A percentile compares a stretch with the other conserved stretches of the same genome.
Evolutionary conservation across 2,888 invertebrate species (phyloP).

Genomic region (Nephrotoma flavescens): DNA sequence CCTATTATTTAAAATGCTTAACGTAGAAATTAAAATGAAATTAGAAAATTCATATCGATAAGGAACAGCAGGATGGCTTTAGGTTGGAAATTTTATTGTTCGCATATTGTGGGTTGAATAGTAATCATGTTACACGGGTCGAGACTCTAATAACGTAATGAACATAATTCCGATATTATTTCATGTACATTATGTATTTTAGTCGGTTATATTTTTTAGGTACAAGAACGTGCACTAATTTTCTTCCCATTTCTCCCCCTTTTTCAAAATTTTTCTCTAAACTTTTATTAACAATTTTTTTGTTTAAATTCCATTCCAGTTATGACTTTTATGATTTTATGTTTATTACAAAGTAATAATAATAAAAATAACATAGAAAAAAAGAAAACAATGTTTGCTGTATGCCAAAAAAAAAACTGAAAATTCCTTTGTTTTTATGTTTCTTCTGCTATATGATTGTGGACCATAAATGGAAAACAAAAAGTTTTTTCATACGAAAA

Average conservation of each 20-base stretch:
- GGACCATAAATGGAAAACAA: not conserved
- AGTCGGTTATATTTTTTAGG: not conserved
- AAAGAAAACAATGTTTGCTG: not conserved
- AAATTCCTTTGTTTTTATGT: not conserved
- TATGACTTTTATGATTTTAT: not conserved
- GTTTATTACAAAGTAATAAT: not conserved
- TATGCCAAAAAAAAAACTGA: not conserved
- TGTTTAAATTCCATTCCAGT: not conserved
- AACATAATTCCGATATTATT: not conserved
- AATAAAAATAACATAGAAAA: not conserved
- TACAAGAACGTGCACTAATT: not conserved
- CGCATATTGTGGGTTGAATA: not conserved
- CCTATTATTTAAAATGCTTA: not conserved
- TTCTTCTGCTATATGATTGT: not conserved
- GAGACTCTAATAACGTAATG: not conserved
- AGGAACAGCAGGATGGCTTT: not conserved
- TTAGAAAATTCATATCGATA: not conserved
- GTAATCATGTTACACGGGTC: not conserved
- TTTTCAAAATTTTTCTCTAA: not conserved
- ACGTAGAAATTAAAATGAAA: not conserved
- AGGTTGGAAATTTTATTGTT: not conserved
- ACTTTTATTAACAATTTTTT: not conserved
- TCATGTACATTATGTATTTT: not conserved
- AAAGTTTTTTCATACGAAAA: not conserved
- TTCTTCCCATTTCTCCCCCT: not conserved